A percentile compares a stretch with the other conserved stretches of the same genome.
These are phyloP conservation scores for Zoanthus sociatus DNA, from an alignment of 92 coral and sea anemone genomes.

Conservation along the genomic window DNA sequence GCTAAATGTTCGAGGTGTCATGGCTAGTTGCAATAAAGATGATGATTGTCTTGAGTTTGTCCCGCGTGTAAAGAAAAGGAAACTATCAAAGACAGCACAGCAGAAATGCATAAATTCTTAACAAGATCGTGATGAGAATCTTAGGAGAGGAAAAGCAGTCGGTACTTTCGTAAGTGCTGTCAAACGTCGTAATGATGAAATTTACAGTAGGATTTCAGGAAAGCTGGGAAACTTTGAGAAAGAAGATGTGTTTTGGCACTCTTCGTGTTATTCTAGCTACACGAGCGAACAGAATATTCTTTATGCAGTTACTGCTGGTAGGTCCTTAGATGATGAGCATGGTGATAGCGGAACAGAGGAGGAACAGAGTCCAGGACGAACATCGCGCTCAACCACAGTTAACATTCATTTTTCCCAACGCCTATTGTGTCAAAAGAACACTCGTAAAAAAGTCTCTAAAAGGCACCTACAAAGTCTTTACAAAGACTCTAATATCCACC, in stretches of 20 bases:
- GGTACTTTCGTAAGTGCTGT: conserved; percentile 28
- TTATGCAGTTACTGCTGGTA: conserved; percentile 12
- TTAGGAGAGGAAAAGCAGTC: conserved; percentile 54
- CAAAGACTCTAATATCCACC: neutral
- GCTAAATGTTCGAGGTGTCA: too few species aligned
- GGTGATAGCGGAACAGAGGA: neutral
- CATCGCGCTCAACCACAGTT: conserved; percentile 9
- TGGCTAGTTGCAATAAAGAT: too few species aligned
- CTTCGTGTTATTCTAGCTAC: conserved; percentile 58
- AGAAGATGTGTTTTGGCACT: conserved; percentile 47
- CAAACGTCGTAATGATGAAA: conserved; percentile 44
- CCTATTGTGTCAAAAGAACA: conserved; percentile 54
- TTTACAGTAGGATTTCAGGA: conserved; percentile 18
- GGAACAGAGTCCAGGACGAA: neutral
- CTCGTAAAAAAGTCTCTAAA: conserved; percentile 20
- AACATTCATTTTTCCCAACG: conserved; percentile 48
- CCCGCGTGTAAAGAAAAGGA: too few species aligned
- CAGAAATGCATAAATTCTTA: conserved; percentile 53
- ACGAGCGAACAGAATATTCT: conserved; percentile 57
- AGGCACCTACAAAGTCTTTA: neutral
- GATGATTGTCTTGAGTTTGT: too few species aligned
- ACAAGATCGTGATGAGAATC: conserved; percentile 26
- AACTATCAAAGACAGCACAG: neutral
- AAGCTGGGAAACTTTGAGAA: neutral
- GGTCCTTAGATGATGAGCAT: neutral